Base-by-base conservation (phyloP, 2,113 vertebrate genomes). In the Pluvialis apricaria region DNA sequence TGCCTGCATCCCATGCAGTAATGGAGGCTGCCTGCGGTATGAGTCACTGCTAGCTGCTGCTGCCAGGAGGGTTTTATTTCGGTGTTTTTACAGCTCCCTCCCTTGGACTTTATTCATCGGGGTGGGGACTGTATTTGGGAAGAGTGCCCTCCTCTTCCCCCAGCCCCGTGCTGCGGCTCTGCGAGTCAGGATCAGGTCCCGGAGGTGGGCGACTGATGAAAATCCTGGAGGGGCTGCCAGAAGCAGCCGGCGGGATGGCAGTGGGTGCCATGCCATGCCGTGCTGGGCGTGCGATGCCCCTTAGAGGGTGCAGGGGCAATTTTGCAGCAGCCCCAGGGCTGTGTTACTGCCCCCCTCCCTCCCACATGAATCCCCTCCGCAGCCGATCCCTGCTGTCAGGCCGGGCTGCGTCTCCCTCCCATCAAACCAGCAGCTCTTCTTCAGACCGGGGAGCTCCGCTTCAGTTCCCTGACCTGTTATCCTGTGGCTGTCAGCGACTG, bases 401-500 rank as follows among this genome's bases (percentile, higher is more conserved):
- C 52, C 32, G 36, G 49, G 77, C 77, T 82, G 58, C 16, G 0
- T 70, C 71, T 87, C 58, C 16, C 36, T 94, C 71, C 54, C 42
- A 26, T 89, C 66, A 64, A 65, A 64, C 78, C 60, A 81, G 57
- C 7, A 0, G 70, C 36, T 83, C 36, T 38, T 90, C 42, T 52
- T 45, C 49, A 45, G 71, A 15, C 31, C 2, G 0, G 34, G 73
- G 38, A 84, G 79, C 86, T 95, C 82, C 0, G 32, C 91, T 94
- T 55, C 9, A 0, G 32, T 95, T 95, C 89, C 91, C 78, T 83
- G 87, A 92, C 96, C 96, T 57, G 95, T 87, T 96, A 89, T 80
- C 89, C 95, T 44, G 66, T 42, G 86, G 73, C 92, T 97, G 96
- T 96, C 95, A 95, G 70, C 20, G 66, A 29, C 92, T 96, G 96